Evolutionary conservation across 2,888 invertebrate species (phyloP), one percentile per base, ranked within the genome.

Genomic region (Drosophila macrospina): DNA sequence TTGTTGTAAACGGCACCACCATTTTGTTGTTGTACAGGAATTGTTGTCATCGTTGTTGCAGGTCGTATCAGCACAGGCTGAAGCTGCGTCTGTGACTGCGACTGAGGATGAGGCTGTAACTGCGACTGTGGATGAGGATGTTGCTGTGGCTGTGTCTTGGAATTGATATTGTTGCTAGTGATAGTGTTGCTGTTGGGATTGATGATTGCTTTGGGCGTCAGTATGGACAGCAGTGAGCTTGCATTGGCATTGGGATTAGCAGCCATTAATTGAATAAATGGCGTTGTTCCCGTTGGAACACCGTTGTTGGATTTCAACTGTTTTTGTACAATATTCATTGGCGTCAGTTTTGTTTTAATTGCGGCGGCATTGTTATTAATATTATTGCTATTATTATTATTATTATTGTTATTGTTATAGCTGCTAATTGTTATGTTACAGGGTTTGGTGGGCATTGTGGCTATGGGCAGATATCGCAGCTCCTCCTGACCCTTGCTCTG

Each of bases 241-340:
- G 36, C 10, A 56, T 15, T 11, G 15, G 11, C 52, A 13, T 57
- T 69, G 16, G 55, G 6, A 30, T 51, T 72, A 8, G 41, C 36
- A 15, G 78, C 8, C 41, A 80, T 66, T n/a, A 78, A 34, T 56
- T 80, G 76, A 47, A 78, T 65, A n/a, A 73, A 36, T 6, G 77
- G 56, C 4, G 65, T 48, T 5, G 60, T 11, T 16, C 61, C 39
- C 16, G 59, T 15, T 37, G 61, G n/a, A 26, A 36, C 34, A 11
- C 39, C 6, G 41, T n/a, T 48, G 44, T 50, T 73, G 4, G 52
- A n/a, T 37, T 56, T 70, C 10, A 78, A 39, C 30, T 52, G 68
- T 36, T 72, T 77, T 59, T 59, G 61, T 24, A 65, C 39, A 41
- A 73, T 37, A 44, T 69, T 80, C 5, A 80, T 47, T 44, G 63